A percentile compares a stretch with the other conserved stretches of the same genome.
Conservation (phyloP, 1,140 invertebrate genomes). For the Drosophila ficusphila region DNA sequence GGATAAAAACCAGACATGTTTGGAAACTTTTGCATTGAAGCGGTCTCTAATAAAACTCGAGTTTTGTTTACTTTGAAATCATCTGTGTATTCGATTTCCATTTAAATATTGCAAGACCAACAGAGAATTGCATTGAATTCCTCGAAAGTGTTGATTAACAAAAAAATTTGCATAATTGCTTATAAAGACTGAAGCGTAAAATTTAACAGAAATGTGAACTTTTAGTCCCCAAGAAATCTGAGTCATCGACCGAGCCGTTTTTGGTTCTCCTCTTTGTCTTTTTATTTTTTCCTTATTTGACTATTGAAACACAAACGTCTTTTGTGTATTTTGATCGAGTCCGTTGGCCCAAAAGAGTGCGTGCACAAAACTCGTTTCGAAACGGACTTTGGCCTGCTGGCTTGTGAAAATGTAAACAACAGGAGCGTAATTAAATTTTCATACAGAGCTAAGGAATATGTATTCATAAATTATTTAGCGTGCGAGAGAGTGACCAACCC, state of each 20-base stretch:
- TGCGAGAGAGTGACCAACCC: conserved; percentile 47
- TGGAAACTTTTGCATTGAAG: background rate
- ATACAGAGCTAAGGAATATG: conserved; percentile 56
- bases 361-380: conserved; percentile 55
- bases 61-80: background rate
- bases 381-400: conserved; percentile 46
- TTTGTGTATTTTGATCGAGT: conserved; percentile 10
- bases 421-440: conserved; percentile 77
- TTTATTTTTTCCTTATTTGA: background rate
- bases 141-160: background rate
- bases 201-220: background rate
- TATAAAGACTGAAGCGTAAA: background rate
- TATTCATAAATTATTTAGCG: conserved; percentile 66
- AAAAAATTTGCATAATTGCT: conserved; percentile 4
- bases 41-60: background rate
- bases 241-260: conserved; percentile 6
- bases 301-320: conserved; percentile 8
- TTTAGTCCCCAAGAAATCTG: background rate
- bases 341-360: conserved; percentile 21
- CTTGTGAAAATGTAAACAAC: conserved; percentile 72
- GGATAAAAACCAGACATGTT: conserved; percentile 14
- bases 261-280: background rate
- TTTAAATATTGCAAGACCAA: background rate
- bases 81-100: background rate
- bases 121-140: background rate